These are phyloP conservation scores for Penaeus chinensis DNA, from an alignment of 1,140 invertebrate species.

Conservation along the genomic window DNA sequence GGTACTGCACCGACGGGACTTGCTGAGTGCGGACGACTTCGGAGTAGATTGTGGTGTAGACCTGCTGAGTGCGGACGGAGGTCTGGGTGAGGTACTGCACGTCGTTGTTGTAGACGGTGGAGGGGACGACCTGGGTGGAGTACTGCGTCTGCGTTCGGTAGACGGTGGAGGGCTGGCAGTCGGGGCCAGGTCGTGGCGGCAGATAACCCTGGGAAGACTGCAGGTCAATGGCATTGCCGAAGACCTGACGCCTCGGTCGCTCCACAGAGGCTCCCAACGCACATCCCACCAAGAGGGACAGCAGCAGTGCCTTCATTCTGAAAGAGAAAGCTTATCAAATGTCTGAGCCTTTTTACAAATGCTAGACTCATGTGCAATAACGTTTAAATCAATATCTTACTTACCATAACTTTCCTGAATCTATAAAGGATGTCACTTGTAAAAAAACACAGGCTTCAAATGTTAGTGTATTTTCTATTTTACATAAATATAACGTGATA, in stretches of 20 bases:
- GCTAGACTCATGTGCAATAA: too few relatives aligned
- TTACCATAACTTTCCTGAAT: too few relatives aligned
- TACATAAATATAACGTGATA: too few relatives aligned
- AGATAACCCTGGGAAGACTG: constrained; percentile 29
- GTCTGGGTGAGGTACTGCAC: constrained; percentile 50
- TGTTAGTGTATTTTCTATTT: too few relatives aligned
- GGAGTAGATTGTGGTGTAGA: constrained; percentile 50
- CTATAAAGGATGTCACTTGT: too few relatives aligned
- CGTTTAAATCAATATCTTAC: too few relatives aligned
- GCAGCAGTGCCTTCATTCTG: too few relatives aligned
- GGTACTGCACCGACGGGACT: constrained; percentile 39
- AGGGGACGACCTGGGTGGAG: constrained; percentile 49
- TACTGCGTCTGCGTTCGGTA: constrained; percentile 54
- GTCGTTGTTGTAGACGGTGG: constrained; percentile 49
- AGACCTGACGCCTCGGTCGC: constrained; percentile 28
- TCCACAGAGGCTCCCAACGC: constrained; percentile 13
- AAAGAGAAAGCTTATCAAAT: too few relatives aligned
- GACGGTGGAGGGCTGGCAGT: constrained; percentile 45
- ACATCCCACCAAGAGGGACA: constrained; percentile 25
- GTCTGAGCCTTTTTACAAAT: too few relatives aligned
- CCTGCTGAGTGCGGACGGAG: constrained; percentile 37
- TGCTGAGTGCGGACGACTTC: constrained; percentile 39
- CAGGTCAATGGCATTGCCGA: constrained; percentile 26
- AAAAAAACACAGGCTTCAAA: too few relatives aligned
- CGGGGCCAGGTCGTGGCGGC: constrained; percentile 12